Percentiles rank a stretch among this genome's conserved stretches.
Evolutionary conservation across 30 jellyfish, hydroid and myxozoan species (phyloP).

Genomic region (Aurelia sp.): DNA sequence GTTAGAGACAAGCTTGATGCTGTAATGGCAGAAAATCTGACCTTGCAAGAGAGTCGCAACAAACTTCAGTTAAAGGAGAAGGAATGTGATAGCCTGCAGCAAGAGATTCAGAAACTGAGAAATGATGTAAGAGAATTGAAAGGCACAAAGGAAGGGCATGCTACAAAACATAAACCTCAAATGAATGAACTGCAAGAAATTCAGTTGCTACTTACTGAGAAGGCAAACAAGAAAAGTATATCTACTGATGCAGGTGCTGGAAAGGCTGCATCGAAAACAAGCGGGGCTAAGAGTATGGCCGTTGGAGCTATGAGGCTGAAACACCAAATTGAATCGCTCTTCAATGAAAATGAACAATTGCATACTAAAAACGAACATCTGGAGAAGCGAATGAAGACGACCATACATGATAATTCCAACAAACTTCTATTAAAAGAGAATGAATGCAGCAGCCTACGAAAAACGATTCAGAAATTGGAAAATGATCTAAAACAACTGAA

Average conservation of each 20-base stretch:
- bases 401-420: not conserved
- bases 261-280: not conserved
- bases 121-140: not conserved
- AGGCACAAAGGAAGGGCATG: not conserved
- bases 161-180: no score
- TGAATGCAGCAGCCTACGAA: not conserved
- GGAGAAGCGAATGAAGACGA: not conserved
- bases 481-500: not conserved
- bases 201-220: not conserved
- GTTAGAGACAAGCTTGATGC: not conserved
- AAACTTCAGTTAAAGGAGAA: not conserved
- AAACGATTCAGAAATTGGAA: not conserved
- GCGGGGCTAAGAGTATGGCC: not conserved
- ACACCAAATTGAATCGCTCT: not conserved
- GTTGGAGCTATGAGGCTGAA: not conserved
- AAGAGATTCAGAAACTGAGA: not conserved
- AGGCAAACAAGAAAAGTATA: no score
- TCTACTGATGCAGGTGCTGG: not conserved
- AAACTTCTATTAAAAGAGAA: not conserved
- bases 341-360: conserved; percentile 21
- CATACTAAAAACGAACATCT: not conserved
- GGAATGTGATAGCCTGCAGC: not conserved
- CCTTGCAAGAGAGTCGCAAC: not conserved
- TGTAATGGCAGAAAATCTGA: not conserved
- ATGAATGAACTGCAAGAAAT: not conserved